Evolutionary conservation across 2,888 invertebrate species (phyloP), one percentile per base, ranked within the genome.

Genomic region (Heliconius ismenius): DNA sequence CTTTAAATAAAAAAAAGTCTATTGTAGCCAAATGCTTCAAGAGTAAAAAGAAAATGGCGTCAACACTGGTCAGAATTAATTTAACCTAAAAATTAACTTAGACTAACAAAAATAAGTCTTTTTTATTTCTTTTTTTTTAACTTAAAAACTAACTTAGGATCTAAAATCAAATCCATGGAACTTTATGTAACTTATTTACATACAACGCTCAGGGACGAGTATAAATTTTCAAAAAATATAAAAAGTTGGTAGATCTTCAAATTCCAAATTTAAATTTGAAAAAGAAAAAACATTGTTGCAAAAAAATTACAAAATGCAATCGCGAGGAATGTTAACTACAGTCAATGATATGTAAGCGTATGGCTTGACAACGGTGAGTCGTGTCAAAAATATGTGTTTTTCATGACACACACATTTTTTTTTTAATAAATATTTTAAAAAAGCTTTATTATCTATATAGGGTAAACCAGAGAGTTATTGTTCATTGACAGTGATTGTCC

Each of bases 301-400:
- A 43, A 28, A 32, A 75, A 79, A n/a, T n/a, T 9, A 78, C 79
- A 80, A 83, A 82, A 81, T 82, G 83, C 84, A 82, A 80, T 80
- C 82, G 83, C 79, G 81, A 87, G 93, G 92, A 92, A 92, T 92
- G 89, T 91, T 87, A 58, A 89, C 88, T 89, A 88, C 82, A 86
- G 15, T 43, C 67, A 67, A 85, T 91, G 92, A 92, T 92, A 92
- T 92, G 92, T 93, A 82, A 91, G 85, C 79, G 87, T 93, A 92
- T 93, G 92, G 93, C 92, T 90, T 63, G 60, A 73, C 24, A 9
- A 4, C n/a, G 11, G 39, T 21, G 10, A 73, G 11, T 73, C 10
- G 18, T 36, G 24, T 39, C 36, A 62, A 6, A 15, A n/a, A 54
- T 11, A 2, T 28, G 28, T 10, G 26, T 43, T 2, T 18, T 18